Evolutionary conservation across 2,888 invertebrate species (phyloP).

Genomic region (Synergus itoensis): DNA sequence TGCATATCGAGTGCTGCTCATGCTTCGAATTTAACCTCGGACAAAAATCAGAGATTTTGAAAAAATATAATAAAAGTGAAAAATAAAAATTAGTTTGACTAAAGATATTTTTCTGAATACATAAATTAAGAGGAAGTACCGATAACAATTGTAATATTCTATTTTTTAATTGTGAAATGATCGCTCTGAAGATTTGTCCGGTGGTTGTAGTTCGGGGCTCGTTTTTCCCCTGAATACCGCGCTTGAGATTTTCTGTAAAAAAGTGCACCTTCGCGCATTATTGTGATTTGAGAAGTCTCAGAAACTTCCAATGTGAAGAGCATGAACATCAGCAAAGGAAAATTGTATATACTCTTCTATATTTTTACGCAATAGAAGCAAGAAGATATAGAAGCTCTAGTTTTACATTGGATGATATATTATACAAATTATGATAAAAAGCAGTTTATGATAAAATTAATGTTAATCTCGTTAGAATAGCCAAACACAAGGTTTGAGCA

Average conservation of each 20-base stretch:
- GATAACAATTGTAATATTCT: constrained; percentile 16
- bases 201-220: constrained; percentile 20
- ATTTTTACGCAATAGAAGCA: constrained; percentile 28
- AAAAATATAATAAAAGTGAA: constrained; percentile 13
- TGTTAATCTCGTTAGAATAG: not conserved
- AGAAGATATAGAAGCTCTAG: constrained; percentile 34
- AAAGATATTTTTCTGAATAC: constrained; percentile 38
- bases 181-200: constrained; percentile 35
- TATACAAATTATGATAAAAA: not conserved
- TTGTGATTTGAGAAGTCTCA: constrained; percentile 33
- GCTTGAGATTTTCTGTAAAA: constrained; percentile 35
- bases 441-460: not conserved
- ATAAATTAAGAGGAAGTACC: constrained; percentile 2
- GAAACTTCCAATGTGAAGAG: constrained; percentile 36
- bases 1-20: constrained; percentile 40
- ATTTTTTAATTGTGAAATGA: constrained; percentile 37
- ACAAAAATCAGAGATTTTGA: constrained; percentile 26
- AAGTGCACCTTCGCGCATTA: constrained; percentile 33
- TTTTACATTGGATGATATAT: constrained; percentile 25
- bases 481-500: not conserved
- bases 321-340: constrained; percentile 25
- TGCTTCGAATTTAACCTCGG: constrained; percentile 27
- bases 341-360: constrained; percentile 34
- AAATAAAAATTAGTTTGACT: constrained; percentile 24
- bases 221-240: constrained; percentile 17